Conservation (phyloP, 35 echinoderm and acorn worm genomes). For the Heliocidaris erythrogramma region DNA sequence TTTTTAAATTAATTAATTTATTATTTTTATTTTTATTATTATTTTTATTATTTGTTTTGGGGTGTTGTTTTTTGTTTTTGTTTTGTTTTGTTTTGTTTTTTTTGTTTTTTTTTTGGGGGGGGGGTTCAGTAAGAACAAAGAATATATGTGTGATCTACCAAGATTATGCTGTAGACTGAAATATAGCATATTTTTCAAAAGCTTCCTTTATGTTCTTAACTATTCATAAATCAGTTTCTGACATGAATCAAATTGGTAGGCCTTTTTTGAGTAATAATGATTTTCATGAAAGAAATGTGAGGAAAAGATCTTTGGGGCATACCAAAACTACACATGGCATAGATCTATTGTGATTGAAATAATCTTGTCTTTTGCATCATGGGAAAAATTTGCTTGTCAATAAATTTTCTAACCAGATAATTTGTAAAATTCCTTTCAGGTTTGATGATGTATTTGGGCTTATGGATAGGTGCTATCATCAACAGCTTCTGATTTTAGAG, state of each 20-base stretch:
- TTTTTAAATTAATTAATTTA: too few relatives aligned
- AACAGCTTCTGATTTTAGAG: not conserved
- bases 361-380: too few relatives aligned
- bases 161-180: not conserved
- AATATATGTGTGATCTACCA: not conserved
- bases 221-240: not conserved
- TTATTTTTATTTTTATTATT: too few relatives aligned
- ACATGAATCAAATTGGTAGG: not conserved
- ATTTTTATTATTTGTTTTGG: too few relatives aligned
- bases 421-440: not conserved
- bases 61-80: too few relatives aligned
- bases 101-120: not conserved
- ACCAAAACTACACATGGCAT: not conserved
- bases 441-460: conserved; percentile 40
- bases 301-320: not conserved
- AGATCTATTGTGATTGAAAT: too few relatives aligned
- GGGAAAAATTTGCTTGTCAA: too few relatives aligned
- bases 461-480: conserved; percentile 14
- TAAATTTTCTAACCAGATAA: too few relatives aligned
- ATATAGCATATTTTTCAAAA: not conserved
- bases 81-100: too few relatives aligned
- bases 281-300: not conserved
- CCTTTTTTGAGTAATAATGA: not conserved
- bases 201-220: not conserved
- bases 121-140: too few relatives aligned